Base-by-base conservation (phyloP, 2,113 vertebrate species). In the Sinocyclocheilus maitianheensis region DNA sequence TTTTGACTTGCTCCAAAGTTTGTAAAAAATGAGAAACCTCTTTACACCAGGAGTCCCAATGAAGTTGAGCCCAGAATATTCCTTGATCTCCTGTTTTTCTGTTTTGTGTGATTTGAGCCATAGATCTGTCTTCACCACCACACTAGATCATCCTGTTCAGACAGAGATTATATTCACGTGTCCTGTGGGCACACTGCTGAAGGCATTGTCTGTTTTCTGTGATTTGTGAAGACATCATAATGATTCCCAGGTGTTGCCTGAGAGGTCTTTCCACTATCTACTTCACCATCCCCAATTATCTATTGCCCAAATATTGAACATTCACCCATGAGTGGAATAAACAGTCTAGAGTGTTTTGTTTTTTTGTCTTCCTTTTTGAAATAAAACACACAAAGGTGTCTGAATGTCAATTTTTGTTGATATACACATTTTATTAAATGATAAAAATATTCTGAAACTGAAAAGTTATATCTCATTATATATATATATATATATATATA, bases 191-290 rank as follows among this genome's bases (percentile, higher is more conserved):
- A 22, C 77, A 43, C 3, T 5, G 46, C 18, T 77, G 48, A 77
- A 55, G 48, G 75, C n/a, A 26, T 53, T 53, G 24, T 85, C 80
- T 37, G 20, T 79, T 85, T 72, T 65, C 55, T 53, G 8, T 84
- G 48, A 24, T 75, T 69, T n/a, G 48, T 30, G 24, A 81, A 71
- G 22, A 40, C 77, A 0, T 71, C 51, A 40, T 53, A 13, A 53
- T 37, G 69, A 83, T 84, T 60, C 81, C 26, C 48, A 84, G 60
- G 55, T 86, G 81, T 76, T 72, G 34, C 58, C 51, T 81, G 16
- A 84, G 76, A 63, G 77, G 53, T 81, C 69, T 85, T 84, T 87
- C 77, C 85, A 48, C 74, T 30, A 22, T 60, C 34, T n/a, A 67
- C n/a, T 30, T 18, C 12, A 72, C 43, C 87, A 86, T 62, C 34